These are phyloP conservation scores for Trypoxylon attenuatum DNA, from an alignment of 2,888 invertebrate genomes.

Conservation along the genomic window DNA sequence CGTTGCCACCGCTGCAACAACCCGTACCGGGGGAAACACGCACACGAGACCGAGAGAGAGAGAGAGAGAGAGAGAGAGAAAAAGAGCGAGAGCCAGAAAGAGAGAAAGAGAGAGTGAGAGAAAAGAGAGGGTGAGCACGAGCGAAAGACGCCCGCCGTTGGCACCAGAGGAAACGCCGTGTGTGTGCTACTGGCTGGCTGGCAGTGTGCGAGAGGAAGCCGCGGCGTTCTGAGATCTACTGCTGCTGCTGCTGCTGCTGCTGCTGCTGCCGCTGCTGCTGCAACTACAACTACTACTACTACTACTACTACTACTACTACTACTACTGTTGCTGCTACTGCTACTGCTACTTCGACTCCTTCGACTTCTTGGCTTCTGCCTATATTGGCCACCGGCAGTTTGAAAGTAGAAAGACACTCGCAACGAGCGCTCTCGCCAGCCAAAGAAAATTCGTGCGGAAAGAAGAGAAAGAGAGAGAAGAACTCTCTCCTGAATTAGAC, in stretches of 20 bases:
- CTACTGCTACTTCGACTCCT: too few species aligned
- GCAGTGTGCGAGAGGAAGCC: slow-evolving; percentile 66
- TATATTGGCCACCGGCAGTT: too few species aligned
- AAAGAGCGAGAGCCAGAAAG: slow-evolving; percentile 24
- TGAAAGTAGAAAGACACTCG: too few species aligned
- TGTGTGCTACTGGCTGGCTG: slow-evolving; percentile 27
- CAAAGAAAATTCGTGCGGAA: too few species aligned
- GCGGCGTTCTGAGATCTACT: slow-evolving; percentile 58
- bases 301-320: too few species aligned
- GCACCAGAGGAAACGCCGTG: slow-evolving; percentile 48
- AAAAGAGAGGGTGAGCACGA: slow-evolving; percentile 30
- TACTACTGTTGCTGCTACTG: too few species aligned
- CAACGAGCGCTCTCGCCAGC: too few species aligned
- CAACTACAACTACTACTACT: too few species aligned
- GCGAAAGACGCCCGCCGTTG: slow-evolving; percentile 39
- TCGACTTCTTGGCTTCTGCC: too few species aligned
- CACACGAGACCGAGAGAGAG: too few species aligned
- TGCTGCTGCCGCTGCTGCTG: background rate
- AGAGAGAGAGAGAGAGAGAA: slow-evolving; percentile 38
- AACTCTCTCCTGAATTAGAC: too few species aligned
- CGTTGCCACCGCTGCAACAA: slow-evolving; percentile 4
- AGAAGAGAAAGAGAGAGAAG: too few species aligned
- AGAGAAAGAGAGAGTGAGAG: slow-evolving; percentile 26
- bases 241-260: background rate
- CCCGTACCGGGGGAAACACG: slow-evolving; percentile 31